Conservation (phyloP, 2,888 invertebrate genomes). For the Hirtodrosophila trivittata region DNA sequence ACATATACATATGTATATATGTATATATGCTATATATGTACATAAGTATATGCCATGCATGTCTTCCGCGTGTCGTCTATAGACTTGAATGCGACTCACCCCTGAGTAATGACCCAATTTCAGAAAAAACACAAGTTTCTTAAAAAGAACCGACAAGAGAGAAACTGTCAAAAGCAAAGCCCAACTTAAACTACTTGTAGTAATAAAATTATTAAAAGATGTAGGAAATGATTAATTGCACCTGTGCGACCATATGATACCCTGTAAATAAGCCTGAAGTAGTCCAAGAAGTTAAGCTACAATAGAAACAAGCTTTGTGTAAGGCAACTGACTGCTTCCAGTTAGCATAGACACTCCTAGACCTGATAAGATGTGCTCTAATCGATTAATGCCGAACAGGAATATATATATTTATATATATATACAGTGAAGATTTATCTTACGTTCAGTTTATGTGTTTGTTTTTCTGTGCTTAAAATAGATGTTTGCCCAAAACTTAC, state of each 20-base stretch:
- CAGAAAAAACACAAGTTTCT: slow-evolving; percentile 34
- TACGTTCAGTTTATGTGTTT: no score
- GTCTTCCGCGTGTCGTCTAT: slow-evolving; percentile 51
- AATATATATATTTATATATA: no score
- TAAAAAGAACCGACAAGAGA: slow-evolving; percentile 40
- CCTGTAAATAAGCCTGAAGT: not conserved
- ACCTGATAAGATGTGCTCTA: no score
- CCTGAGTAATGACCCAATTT: slow-evolving; percentile 49
- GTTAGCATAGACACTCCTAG: no score
- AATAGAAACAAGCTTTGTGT: no score
- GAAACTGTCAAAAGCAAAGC: slow-evolving; percentile 44
- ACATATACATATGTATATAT: slow-evolving; percentile 10
- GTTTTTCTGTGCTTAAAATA: no score
- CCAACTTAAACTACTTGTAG: slow-evolving; percentile 14
- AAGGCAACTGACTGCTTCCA: no score
- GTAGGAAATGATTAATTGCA: not conserved
- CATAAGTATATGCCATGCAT: slow-evolving; percentile 19
- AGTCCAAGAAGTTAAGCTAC: no score
- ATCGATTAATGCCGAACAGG: no score
- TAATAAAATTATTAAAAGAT: slow-evolving; percentile 14
- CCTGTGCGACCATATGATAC: not conserved
- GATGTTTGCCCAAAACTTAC: no score
- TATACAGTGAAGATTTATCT: no score
- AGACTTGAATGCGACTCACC: slow-evolving; percentile 32
- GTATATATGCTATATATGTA: slow-evolving; percentile 14